Conservation (phyloP, 2,888 invertebrate species). For the Parnassius mnemosyne region DNA sequence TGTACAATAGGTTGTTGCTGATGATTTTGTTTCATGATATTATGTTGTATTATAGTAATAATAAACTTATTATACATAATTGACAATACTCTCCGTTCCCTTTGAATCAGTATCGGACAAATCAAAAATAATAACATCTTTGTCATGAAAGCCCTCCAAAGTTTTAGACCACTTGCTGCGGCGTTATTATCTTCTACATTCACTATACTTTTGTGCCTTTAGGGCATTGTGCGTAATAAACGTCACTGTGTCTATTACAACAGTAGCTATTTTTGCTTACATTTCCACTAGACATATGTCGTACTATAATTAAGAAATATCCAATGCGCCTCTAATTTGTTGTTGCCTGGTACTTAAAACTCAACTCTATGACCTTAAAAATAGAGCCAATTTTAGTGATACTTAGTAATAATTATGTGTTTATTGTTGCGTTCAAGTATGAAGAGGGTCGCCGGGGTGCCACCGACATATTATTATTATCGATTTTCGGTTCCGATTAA, state of each 20-base stretch:
- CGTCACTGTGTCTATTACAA: neutral
- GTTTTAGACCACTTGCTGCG: constrained; percentile 49
- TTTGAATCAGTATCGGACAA: constrained; percentile 1
- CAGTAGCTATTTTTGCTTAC: constrained; percentile 9
- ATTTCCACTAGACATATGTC: neutral
- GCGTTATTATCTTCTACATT: constrained; percentile 39
- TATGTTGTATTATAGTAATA: too few species aligned
- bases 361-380: constrained; percentile 36
- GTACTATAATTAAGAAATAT: constrained; percentile 13
- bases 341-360: constrained; percentile 43
- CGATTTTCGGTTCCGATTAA: constrained; percentile 33
- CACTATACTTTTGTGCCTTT: constrained; percentile 32
- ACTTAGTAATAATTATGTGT: constrained; percentile 38
- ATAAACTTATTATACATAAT: too few species aligned
- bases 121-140: constrained; percentile 44
- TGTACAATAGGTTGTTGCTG: too few species aligned
- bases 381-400: constrained; percentile 7
- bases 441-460: constrained; percentile 35
- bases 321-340: constrained; percentile 40
- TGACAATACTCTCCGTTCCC: neutral
- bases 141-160: constrained; percentile 40
- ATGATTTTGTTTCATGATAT: too few species aligned
- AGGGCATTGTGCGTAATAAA: neutral
- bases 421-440: constrained; percentile 39
- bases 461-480: constrained; percentile 34